Evolutionary conservation across 2,113 vertebrate species (phyloP).

Genomic region (Ptilonorhynchus violaceus): DNA sequence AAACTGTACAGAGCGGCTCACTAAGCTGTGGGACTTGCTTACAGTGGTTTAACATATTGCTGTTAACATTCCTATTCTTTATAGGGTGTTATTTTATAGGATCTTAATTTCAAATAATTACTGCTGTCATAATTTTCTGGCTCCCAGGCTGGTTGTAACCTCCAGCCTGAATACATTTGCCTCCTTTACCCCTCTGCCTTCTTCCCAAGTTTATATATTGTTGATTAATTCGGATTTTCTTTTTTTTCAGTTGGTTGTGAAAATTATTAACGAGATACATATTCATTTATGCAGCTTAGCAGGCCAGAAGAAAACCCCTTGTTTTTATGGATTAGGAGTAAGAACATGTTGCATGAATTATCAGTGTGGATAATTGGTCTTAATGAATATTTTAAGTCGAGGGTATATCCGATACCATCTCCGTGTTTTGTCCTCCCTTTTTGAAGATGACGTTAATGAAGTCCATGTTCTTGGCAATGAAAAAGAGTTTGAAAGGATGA

Average conservation of each 20-base stretch:
- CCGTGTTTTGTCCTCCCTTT: background rate
- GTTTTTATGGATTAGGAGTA: background rate
- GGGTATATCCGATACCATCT: background rate
- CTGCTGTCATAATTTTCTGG: background rate
- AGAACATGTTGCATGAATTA: constrained; percentile 5
- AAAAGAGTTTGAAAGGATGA: background rate
- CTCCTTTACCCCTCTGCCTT: background rate
- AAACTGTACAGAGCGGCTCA: background rate
- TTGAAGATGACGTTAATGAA: background rate
- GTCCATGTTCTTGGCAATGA: background rate
- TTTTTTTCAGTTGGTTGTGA: background rate
- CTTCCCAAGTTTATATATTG: background rate
- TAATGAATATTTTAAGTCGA: constrained; percentile 36
- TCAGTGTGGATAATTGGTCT: background rate
- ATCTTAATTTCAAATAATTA: background rate
- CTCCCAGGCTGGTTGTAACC: background rate
- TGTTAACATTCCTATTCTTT: background rate
- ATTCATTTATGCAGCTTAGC: background rate
- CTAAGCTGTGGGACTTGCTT: background rate
- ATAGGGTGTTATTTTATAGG: background rate
- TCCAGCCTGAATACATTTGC: background rate
- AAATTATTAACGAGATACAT: background rate
- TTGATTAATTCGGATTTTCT: background rate
- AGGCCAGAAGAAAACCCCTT: background rate
- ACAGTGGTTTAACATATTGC: background rate